These are phyloP conservation scores for Macroramphosus scolopax DNA, from an alignment of 2,797 vertebrate species.

Conservation along the genomic window DNA sequence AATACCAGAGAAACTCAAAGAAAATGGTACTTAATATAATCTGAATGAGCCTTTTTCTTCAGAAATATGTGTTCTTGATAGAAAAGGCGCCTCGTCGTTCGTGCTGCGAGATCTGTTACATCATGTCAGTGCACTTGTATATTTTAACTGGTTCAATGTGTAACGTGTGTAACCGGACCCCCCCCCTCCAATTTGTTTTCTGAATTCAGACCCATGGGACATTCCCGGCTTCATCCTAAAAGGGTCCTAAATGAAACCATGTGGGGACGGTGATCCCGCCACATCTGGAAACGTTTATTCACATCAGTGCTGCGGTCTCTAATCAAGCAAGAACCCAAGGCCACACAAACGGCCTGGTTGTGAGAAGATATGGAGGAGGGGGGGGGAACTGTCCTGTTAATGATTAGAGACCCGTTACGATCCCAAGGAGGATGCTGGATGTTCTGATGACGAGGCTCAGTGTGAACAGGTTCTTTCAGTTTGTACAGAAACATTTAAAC, in stretches of 20 bases:
- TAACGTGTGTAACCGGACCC: slow-evolving; percentile 5
- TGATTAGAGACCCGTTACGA: slow-evolving; percentile 27
- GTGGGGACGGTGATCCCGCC: slow-evolving; percentile 30
- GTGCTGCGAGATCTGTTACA: background rate
- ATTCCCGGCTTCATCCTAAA: slow-evolving; percentile 12
- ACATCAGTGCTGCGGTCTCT: slow-evolving; percentile 52
- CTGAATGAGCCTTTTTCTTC: slow-evolving; percentile 20
- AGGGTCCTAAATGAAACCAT: slow-evolving; percentile 49
- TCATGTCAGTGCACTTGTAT: background rate
- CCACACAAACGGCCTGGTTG: slow-evolving; percentile 42
- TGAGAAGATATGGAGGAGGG: background rate
- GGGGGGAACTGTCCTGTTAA: slow-evolving; percentile 1
- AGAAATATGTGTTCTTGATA: too few species aligned
- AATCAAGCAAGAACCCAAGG: slow-evolving; percentile 64
- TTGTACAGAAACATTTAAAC: too few species aligned
- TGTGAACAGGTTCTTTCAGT: slow-evolving; percentile 8
- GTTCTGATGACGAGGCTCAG: background rate
- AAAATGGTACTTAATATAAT: slow-evolving; percentile 13
- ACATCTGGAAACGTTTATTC: slow-evolving; percentile 74
- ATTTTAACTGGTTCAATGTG: slow-evolving; percentile 16
- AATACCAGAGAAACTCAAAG: slow-evolving; percentile 16
- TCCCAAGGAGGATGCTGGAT: background rate
- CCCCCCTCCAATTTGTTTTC: slow-evolving; percentile 11
- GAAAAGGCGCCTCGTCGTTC: too few species aligned
- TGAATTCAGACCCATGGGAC: slow-evolving; percentile 14